Evolutionary conservation across 2,888 invertebrate genomes (phyloP).

Genomic region (Prosopocoilus inquinatus): DNA sequence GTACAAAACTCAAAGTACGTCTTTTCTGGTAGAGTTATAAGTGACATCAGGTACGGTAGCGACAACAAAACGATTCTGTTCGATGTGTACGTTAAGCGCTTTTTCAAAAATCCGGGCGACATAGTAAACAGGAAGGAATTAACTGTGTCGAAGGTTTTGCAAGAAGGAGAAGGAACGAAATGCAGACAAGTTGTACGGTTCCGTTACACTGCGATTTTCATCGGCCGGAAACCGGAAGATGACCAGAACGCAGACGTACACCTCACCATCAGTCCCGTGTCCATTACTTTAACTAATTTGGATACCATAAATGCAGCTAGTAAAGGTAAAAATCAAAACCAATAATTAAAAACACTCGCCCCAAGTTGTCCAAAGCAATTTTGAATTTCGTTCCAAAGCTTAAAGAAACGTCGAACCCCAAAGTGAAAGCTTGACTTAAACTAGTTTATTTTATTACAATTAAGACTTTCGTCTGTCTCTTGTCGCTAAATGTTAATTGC

Average conservation of each 20-base stretch:
- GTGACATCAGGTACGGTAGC: slow-evolving; percentile 36
- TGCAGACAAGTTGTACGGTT: slow-evolving; percentile 46
- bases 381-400: no score
- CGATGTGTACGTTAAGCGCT: slow-evolving; percentile 43
- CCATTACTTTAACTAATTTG: slow-evolving; percentile 50
- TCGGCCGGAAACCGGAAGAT: slow-evolving; percentile 39
- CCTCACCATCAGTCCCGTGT: slow-evolving; percentile 46
- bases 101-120: slow-evolving; percentile 43
- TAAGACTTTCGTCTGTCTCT: no score
- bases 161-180: slow-evolving; percentile 45
- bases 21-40: slow-evolving; percentile 48
- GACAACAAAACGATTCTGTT: slow-evolving; percentile 40
- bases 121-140: slow-evolving; percentile 39
- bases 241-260: slow-evolving; percentile 40
- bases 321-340: slow-evolving; percentile 43
- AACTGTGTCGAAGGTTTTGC: slow-evolving; percentile 41
- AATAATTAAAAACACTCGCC: no score
- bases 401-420: no score
- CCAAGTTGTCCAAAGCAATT: no score
- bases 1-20: slow-evolving; percentile 41
- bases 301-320: slow-evolving; percentile 49
- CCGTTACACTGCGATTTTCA: slow-evolving; percentile 48
- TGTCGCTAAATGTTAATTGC: no score
- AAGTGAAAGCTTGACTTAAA: no score
- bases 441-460: no score